Evolutionary conservation across 2,797 vertebrate genomes (phyloP), one percentile per base, ranked within the genome.

Genomic region (Esox lucius): DNA sequence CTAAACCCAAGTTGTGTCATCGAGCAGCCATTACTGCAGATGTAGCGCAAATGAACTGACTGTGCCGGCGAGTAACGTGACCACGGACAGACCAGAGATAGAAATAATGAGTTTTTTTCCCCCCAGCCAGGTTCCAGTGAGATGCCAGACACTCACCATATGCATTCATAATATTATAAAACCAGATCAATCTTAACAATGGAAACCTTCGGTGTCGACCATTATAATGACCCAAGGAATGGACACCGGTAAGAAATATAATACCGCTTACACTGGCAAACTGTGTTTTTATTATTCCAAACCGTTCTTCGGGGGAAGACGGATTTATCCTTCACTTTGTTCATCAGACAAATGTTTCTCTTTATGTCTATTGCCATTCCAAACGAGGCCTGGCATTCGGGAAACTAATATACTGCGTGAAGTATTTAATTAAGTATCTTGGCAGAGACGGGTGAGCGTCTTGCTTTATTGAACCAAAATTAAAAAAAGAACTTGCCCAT

Each of bases 381-480:
- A 80, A 87, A 80, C 85, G 85, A 75, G 78, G 75, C 76, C 82
- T 80, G 86, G 85, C 76, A 49, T n/a, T 78, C 79, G 28, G 80
- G 64, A 83, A 71, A 88, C 86, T 89, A 87, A 90, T 89, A 77
- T 89, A 85, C 84, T 85, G 75, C 77, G 87, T 81, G 87, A 89
- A 86, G 74, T 89, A 74, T 90, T 92, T 94, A 90, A 93, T 94
- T 91, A 93, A 93, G 87, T 79, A 89, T 90, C 86, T 87, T 88
- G 85, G 89, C 84, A 84, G 87, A 89, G 91, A 92, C 77, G 89
- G 83, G 83, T 87, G 80, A 86, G 83, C 87, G 90, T 91, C 87
- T 87, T 75, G 86, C 87, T 83, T 90, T 90, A 91, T 91, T 91
- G 87, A 89, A 89, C 79, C 89, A 76, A 90, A 93, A 92, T 92